Evolutionary conservation across 2,113 vertebrate species (phyloP).

Genomic region (Agapornis roseicollis): DNA sequence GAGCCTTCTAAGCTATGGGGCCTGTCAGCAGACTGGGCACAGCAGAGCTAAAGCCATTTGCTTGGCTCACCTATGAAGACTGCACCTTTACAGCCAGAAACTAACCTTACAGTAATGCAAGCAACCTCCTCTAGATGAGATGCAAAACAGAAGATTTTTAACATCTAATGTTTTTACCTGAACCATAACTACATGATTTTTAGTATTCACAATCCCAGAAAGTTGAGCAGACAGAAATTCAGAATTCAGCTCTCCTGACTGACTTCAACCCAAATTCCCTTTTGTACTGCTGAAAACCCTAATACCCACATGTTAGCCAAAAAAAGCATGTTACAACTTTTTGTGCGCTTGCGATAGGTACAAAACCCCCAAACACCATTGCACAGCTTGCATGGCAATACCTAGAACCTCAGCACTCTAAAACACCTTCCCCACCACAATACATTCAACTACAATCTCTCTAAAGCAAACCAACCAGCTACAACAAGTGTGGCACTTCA

Average conservation of each 20-base stretch:
- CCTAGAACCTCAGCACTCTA: background rate
- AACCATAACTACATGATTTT: background rate
- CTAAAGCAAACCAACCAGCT: background rate
- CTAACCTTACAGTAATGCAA: background rate
- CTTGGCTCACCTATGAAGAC: background rate
- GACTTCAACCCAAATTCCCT: background rate
- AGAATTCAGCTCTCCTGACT: background rate
- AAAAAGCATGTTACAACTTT: background rate
- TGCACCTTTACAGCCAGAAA: background rate
- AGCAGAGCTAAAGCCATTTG: background rate
- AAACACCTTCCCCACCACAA: background rate
- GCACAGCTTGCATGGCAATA: accelerated
- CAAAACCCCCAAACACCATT: background rate
- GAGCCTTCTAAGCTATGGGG: background rate
- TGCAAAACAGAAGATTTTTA: background rate
- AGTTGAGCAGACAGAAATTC: background rate
- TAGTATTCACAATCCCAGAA: background rate
- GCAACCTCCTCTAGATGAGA: background rate
- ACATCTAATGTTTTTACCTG: background rate
- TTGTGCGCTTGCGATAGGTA: accelerated
- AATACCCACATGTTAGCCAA: background rate
- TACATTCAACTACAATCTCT: background rate
- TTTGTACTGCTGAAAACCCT: background rate
- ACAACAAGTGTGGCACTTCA: background rate
- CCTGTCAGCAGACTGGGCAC: background rate